Evolutionary conservation across 2,888 invertebrate species (phyloP), one percentile per base, ranked within the genome.

Genomic region (Nomada fucata): DNA sequence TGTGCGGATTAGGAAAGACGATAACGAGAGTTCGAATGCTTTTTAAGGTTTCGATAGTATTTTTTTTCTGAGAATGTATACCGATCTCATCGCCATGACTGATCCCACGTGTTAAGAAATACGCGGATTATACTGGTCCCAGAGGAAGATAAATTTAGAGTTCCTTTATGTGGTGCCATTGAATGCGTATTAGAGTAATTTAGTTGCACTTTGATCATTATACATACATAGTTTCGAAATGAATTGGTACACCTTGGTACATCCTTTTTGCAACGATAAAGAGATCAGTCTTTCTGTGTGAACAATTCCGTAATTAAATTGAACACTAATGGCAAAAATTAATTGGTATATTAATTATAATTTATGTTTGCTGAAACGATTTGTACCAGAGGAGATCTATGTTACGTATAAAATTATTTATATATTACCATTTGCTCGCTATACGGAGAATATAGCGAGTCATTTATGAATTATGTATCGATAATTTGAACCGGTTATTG

Each of bases 71-170:
- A 50, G 44, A 76, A 73, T 47, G 60, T 23, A 44, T 29, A 29
- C 72, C 79, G 78, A 82, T 76, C 78, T 82, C 82, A 82, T 84
- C 78, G 60, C 52, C 47, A 13, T 76, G 82, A 82, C 64, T 82
- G 82, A 78, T 74, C 64, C 50, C 29, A 15, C 36, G 64, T 57
- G 18, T 64, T 47, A 55, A 68, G 23, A 57, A 71, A 65, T 57
- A 69, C 61, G 59, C 23, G 50, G 53, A 70, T 63, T 42, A 59
- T 42, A 36, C 47, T 67, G 26, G n/a, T 10, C 61, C 44, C n/a
- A 57, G 7, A n/a, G 11, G 10, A 64, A 15, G 18, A 69, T 52
- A 77, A 73, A 53, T 63, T 79, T 50, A 63, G 20, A 20, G 20
- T 10, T 50, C 23, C 50, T 61, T 50, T 57, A 23, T 23, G 2